Evolutionary conservation across 2,113 vertebrate species (phyloP).

Genomic region (Octodon degus): DNA sequence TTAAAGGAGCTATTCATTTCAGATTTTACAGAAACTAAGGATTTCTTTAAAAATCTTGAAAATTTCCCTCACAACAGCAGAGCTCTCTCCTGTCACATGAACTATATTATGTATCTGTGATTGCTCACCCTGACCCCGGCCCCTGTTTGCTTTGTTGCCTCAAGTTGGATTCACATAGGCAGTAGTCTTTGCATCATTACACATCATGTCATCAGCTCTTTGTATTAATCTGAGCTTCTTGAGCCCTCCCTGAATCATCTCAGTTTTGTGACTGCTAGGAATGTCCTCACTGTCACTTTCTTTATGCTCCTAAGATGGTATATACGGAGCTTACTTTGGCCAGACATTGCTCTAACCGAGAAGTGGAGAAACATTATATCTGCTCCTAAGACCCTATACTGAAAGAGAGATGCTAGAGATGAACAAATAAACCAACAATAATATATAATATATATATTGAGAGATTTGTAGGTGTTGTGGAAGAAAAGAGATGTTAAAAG

Average conservation of each 20-base stretch:
- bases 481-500: neutral
- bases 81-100: neutral
- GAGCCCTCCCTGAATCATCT: neutral
- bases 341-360: neutral
- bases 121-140: neutral
- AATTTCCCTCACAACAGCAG: neutral
- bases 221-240: neutral
- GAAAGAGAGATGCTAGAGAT: neutral
- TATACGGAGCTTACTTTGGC: neutral
- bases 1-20: neutral
- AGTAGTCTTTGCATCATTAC: neutral
- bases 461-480: neutral
- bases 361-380: neutral
- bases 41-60: neutral
- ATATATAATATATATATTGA: neutral
- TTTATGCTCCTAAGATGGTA: neutral
- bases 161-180: neutral
- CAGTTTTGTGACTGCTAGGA: neutral
- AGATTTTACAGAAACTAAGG: neutral
- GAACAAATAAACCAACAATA: neutral
- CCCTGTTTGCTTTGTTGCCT: neutral
- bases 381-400: neutral
- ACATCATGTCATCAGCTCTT: neutral
- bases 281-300: neutral
- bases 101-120: neutral